Conservation (phyloP, 1,140 invertebrate genomes). For the Bombus turneri region DNA sequence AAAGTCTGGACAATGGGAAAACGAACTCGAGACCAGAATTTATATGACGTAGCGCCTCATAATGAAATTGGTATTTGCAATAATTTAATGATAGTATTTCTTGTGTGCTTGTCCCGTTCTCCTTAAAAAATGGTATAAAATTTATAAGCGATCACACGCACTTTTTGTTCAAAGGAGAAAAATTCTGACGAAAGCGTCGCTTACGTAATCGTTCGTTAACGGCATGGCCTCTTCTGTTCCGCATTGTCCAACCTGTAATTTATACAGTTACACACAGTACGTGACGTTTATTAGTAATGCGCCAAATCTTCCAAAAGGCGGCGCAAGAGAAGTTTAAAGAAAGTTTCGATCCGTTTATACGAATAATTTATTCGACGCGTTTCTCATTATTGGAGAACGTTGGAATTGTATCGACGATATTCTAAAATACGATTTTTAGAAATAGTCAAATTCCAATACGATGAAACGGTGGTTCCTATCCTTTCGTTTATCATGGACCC, state of each 20-base stretch:
- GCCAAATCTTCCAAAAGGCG: slow-evolving; percentile 24
- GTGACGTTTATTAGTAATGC: slow-evolving; percentile 42
- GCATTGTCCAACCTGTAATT: slow-evolving; percentile 40
- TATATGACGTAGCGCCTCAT: too few species aligned
- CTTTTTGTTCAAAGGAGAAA: background rate
- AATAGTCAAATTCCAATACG: too few species aligned
- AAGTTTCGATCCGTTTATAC: slow-evolving; percentile 29
- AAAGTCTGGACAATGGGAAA: background rate
- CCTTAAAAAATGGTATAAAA: background rate
- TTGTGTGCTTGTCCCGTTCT: background rate
- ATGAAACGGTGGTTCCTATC: too few species aligned
- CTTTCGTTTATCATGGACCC: too few species aligned
- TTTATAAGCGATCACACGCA: background rate
- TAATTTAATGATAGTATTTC: background rate
- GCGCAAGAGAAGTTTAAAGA: slow-evolving; percentile 28
- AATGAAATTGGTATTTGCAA: background rate
- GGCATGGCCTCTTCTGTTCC: slow-evolving; percentile 23
- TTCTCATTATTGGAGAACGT: background rate
- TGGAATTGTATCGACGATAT: background rate
- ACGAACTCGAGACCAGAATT: too few species aligned
- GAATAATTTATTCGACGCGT: slow-evolving; percentile 12
- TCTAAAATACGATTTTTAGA: background rate
- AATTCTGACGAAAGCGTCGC: slow-evolving; percentile 25
- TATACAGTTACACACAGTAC: slow-evolving; percentile 43
- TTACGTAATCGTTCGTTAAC: slow-evolving; percentile 30